Conservation (phyloP, 2,797 vertebrate genomes). For the Syndactyla subalaris region DNA sequence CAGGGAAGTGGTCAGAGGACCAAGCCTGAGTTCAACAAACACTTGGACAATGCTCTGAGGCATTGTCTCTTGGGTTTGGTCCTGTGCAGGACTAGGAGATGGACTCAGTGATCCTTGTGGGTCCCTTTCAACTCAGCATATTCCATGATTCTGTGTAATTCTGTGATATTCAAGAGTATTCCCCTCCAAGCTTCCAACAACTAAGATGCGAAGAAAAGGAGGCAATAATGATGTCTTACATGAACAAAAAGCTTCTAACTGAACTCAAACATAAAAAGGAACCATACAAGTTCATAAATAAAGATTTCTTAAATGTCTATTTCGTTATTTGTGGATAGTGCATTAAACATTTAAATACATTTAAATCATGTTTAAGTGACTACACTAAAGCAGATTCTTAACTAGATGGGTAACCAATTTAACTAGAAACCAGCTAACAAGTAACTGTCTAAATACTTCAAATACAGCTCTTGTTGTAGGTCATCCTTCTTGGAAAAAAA, state of each 20-base stretch:
- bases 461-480: constrained; percentile 84
- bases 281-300: neutral
- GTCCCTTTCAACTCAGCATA: neutral
- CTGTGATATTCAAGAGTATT: rapidly evolving
- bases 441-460: constrained; percentile 82
- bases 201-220: neutral
- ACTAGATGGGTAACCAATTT: constrained; percentile 82
- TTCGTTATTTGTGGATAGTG: constrained; percentile 84
- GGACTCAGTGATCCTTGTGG: neutral
- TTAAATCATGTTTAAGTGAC: constrained; percentile 86
- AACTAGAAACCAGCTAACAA: constrained; percentile 84
- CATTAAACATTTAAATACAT: constrained; percentile 85
- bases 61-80: neutral
- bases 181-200: neutral
- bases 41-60: neutral
- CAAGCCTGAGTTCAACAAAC: neutral
- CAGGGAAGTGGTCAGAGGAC: neutral
- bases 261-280: neutral
- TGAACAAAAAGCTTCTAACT: neutral
- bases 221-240: neutral
- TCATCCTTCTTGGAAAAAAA: constrained; percentile 77
- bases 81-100: neutral
- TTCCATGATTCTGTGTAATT: neutral
- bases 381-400: constrained; percentile 80
- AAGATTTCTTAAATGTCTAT: constrained; percentile 81